Evolutionary conservation across 2,888 invertebrate genomes (phyloP).

Genomic region (Heliconius sara): DNA sequence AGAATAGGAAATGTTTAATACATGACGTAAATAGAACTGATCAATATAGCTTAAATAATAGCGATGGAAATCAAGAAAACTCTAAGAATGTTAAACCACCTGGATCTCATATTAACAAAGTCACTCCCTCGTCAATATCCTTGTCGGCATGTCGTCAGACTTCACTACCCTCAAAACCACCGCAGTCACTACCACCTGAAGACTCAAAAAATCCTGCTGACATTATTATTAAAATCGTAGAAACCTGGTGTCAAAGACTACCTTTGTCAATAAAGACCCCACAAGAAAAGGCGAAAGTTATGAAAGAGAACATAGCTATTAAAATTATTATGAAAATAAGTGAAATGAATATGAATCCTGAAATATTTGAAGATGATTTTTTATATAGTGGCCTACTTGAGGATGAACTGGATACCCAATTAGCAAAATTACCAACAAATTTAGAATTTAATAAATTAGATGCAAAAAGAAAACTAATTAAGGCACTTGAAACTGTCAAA

Average conservation of each 20-base stretch:
- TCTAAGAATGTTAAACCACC: conserved; percentile 51
- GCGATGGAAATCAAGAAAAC: conserved; percentile 41
- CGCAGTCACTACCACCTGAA: conserved; percentile 25
- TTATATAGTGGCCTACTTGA: conserved; percentile 59
- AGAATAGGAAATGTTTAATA: conserved; percentile 55
- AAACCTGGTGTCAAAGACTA: conserved; percentile 63
- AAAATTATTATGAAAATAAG: conserved; percentile 66
- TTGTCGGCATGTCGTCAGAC: conserved; percentile 43
- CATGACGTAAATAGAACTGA: conserved; percentile 41
- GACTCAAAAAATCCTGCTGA: conserved; percentile 58
- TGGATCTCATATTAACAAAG: conserved; percentile 48
- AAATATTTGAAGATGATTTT: conserved; percentile 58
- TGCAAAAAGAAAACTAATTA: conserved; percentile 57
- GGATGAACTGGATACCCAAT: conserved; percentile 58
- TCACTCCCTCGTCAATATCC: not conserved
- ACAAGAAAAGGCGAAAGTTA: conserved; percentile 50
- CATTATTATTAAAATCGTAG: conserved; percentile 59
- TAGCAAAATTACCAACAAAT: conserved; percentile 54
- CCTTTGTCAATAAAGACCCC: conserved; percentile 53
- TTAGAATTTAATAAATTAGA: conserved; percentile 54
- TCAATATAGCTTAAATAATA: conserved; percentile 14
- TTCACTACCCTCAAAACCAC: not conserved
- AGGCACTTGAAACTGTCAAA: conserved; percentile 57
- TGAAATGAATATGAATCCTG: conserved; percentile 61
- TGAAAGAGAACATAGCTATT: conserved; percentile 57